Percentiles rank a stretch among this genome's conserved stretches.
These are phyloP conservation scores for Etheostoma spectabile DNA, from an alignment of 2,113 vertebrate species.

Conservation along the genomic window DNA sequence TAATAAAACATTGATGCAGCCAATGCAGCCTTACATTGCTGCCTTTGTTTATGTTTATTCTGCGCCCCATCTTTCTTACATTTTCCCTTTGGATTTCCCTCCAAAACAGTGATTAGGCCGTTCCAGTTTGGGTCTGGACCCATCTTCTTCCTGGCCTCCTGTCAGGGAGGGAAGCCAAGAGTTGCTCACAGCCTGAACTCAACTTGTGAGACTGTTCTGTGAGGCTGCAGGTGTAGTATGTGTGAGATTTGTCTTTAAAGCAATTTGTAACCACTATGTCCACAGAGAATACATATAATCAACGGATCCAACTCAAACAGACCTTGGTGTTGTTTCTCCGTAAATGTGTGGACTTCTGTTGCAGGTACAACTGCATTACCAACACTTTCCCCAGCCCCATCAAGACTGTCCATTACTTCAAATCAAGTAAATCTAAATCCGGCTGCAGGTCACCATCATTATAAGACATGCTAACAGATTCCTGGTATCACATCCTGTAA, in stretches of 20 bases:
- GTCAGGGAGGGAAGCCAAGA: constrained; percentile 22
- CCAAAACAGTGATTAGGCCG: constrained; percentile 57
- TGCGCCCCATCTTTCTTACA: constrained; percentile 36
- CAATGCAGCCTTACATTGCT: neutral
- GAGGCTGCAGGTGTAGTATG: constrained; percentile 22
- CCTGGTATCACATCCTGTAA: neutral
- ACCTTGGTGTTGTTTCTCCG: neutral
- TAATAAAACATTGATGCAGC: neutral
- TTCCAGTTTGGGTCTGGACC: constrained; percentile 36
- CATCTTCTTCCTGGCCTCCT: constrained; percentile 29
- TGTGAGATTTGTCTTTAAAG: neutral
- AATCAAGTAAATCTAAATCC: neutral
- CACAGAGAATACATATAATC: neutral
- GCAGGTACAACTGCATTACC: neutral
- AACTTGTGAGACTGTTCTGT: neutral
- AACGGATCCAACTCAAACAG: neutral
- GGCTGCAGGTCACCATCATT: neutral
- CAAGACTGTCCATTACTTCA: neutral
- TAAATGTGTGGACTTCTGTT: no score
- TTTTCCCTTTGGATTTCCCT: constrained; percentile 43
- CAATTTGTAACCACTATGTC: neutral
- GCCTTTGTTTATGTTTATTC: constrained; percentile 48
- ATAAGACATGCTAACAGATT: neutral
- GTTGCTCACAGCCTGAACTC: constrained; percentile 15
- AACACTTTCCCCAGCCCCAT: no score